Percentiles rank a stretch among this genome's conserved stretches.
Conservation (phyloP, 2,113 vertebrate species). For the Boleophthalmus pectinirostris region DNA sequence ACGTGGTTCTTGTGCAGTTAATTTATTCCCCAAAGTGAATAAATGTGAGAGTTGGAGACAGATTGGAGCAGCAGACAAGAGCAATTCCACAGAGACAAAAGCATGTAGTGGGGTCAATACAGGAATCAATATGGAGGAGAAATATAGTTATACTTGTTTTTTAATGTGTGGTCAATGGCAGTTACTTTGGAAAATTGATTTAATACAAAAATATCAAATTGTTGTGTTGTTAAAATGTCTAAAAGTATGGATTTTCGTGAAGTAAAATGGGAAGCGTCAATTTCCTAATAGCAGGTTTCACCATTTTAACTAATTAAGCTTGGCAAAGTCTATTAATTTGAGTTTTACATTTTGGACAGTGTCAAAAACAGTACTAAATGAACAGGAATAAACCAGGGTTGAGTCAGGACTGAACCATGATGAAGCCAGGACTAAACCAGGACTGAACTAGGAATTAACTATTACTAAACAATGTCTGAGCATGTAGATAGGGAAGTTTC, state of each 20-base stretch:
- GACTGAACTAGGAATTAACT: too few species aligned
- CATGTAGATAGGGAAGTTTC: too few species aligned
- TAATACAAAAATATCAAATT: background rate
- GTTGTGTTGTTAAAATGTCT: background rate
- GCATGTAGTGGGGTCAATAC: background rate
- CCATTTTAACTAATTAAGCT: too few species aligned
- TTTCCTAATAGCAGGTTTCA: too few species aligned
- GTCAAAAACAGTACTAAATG: too few species aligned
- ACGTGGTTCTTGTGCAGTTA: background rate
- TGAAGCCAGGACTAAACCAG: too few species aligned
- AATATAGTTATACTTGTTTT: background rate
- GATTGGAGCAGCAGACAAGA: background rate
- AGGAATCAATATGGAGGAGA: background rate
- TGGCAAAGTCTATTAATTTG: too few species aligned
- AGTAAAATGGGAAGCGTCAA: too few species aligned
- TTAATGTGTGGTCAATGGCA: background rate
- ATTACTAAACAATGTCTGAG: too few species aligned
- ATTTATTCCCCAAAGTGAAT: conserved; percentile 3
- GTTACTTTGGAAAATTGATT: background rate
- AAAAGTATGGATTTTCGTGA: background rate
- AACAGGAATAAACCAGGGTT: too few species aligned
- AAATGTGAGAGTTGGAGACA: background rate
- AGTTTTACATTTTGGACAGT: too few species aligned
- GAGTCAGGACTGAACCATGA: too few species aligned
- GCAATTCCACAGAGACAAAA: conserved; percentile 5